Percentiles rank a stretch among this genome's conserved stretches.
These are phyloP conservation scores for Adelges cooleyi DNA, from an alignment of 1,140 invertebrate species.

Conservation along the genomic window DNA sequence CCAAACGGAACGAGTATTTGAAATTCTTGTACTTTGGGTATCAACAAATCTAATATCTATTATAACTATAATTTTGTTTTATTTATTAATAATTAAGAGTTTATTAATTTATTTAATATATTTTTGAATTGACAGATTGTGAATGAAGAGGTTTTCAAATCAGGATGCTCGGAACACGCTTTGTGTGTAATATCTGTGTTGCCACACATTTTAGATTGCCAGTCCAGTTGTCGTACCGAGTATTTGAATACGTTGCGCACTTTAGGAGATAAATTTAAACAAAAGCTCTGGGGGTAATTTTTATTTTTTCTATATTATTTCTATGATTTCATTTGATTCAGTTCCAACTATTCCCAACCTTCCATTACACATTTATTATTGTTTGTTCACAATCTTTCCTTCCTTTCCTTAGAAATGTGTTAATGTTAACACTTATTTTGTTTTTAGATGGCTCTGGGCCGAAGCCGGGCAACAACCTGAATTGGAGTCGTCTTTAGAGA, in stretches of 20 bases:
- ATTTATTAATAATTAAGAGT: too few species aligned
- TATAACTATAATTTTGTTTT: not conserved
- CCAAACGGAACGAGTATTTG: not conserved
- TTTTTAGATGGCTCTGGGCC: slow-evolving; percentile 80
- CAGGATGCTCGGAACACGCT: slow-evolving; percentile 69
- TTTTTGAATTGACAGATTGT: slow-evolving; percentile 40
- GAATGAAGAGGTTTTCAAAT: slow-evolving; percentile 52
- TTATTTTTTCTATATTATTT: not conserved
- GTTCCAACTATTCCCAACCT: not conserved
- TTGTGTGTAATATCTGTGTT: slow-evolving; percentile 88
- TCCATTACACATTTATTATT: too few species aligned
- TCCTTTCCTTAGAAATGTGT: not conserved
- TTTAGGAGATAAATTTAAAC: slow-evolving; percentile 86
- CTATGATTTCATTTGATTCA: not conserved
- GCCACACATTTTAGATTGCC: slow-evolving; percentile 95
- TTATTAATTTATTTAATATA: not conserved
- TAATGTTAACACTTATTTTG: too few species aligned
- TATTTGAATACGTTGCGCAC: slow-evolving; percentile 66
- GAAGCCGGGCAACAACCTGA: slow-evolving; percentile 76
- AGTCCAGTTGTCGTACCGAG: slow-evolving; percentile 81
- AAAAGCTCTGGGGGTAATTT: slow-evolving; percentile 83
- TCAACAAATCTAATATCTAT: not conserved
- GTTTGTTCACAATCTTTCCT: not conserved
- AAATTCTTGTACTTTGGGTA: not conserved
- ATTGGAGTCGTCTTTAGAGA: slow-evolving; percentile 79